phyloP scores from a whole-genome alignment of 2,888 invertebrate species.

The Melieria picta region DNA sequence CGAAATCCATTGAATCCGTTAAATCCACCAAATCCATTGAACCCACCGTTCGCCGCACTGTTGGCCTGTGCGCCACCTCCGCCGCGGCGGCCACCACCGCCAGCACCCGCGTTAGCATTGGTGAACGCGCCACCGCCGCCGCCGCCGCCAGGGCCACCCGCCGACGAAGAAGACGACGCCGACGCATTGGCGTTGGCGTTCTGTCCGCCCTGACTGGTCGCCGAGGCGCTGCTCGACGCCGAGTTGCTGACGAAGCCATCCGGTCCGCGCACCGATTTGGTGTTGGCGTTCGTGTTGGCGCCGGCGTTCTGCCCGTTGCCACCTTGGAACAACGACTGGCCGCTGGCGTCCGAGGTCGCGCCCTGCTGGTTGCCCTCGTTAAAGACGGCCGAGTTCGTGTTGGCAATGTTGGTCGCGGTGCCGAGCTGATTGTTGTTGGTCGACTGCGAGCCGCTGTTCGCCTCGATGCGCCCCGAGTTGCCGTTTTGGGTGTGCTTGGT shows the following conservation, averaged over 20 bases:
- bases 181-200: conserved; percentile 51
- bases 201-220: conserved; percentile 50
- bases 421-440: conserved; percentile 55
- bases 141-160: conserved; percentile 35
- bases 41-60: conserved; percentile 43
- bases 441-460: conserved; percentile 55
- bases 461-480: conserved; percentile 47
- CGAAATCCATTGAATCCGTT: conserved; percentile 28
- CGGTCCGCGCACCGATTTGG: conserved; percentile 51
- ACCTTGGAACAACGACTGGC: conserved; percentile 60
- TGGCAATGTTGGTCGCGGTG: conserved; percentile 55
- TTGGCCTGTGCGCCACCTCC: conserved; percentile 42
- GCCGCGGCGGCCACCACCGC: conserved; percentile 40
- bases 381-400: conserved; percentile 54
- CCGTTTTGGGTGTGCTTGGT: conserved; percentile 49
- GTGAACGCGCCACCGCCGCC: conserved; percentile 24
- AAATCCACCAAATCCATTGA: conserved; percentile 30
- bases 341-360: conserved; percentile 54
- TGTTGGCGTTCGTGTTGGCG: conserved; percentile 54
- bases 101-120: conserved; percentile 38
- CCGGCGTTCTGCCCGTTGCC: conserved; percentile 50
- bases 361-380: conserved; percentile 50
- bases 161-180: conserved; percentile 46
- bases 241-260: conserved; percentile 54
- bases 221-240: conserved; percentile 56